These are phyloP conservation scores for Anneissia japonica DNA, from an alignment of 35 echinoderm and acorn worm species.

Conservation along the genomic window DNA sequence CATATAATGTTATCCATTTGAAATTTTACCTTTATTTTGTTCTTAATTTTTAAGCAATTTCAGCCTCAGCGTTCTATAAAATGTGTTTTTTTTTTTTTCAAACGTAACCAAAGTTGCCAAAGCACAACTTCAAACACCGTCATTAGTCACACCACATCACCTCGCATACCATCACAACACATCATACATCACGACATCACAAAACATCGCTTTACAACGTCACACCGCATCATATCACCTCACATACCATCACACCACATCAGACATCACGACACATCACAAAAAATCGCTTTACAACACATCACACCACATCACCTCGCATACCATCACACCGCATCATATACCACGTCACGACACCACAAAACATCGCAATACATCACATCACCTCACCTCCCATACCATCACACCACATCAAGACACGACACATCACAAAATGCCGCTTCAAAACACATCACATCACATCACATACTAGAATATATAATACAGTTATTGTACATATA, in stretches of 20 bases:
- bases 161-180: no score
- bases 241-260: background rate
- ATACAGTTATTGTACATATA: background rate
- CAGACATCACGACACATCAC: background rate
- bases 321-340: background rate
- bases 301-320: background rate
- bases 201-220: no score
- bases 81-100: no score
- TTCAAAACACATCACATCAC: background rate
- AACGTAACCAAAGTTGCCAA: no score
- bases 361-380: background rate
- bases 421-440: background rate
- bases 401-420: background rate
- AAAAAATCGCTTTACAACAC: background rate
- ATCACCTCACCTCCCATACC: background rate
- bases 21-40: no score
- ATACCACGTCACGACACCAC: background rate
- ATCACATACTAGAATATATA: background rate
- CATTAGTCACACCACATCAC: no score
- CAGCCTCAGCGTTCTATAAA: no score
- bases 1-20: no score
- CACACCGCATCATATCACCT: slow-evolving; percentile 3
- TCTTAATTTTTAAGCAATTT: no score
- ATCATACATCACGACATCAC: no score
- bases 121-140: no score